Evolutionary conservation across 2,888 invertebrate genomes (phyloP), one percentile per base, ranked within the genome.

Genomic region (Patella ulyssiponensis): DNA sequence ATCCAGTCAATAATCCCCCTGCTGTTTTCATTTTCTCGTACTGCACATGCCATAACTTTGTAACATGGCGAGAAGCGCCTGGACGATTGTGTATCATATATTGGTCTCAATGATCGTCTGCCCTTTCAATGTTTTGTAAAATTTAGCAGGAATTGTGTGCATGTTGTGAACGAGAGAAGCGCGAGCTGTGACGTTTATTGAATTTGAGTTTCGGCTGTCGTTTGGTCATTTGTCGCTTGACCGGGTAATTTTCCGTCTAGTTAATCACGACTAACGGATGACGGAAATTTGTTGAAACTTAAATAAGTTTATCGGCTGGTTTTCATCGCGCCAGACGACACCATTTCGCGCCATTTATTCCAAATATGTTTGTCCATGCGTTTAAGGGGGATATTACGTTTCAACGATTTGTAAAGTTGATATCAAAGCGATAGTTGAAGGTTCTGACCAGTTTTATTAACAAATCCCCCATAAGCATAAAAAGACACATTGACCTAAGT

Each of bases 51-150:
- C 20, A 20, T 23, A 12, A 23, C 14, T 20, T 23, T 64, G 20
- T 20, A 64, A 23, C 20, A 64, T 14, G 14, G 23, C 20, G 23
- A 64, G 23, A 64, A 12, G 64, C 23, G 64, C 14, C 64, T 64
- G 64, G 64, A 11, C 14, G 23, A 23, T 23, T 14, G 64, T 11
- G 64, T 23, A 23, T 23, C 20, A 64, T 64, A 64, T 64, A 64
- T 64, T 64, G 64, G 64, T 64, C 64, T 64, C 64, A 64, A 64
- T 23, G 64, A 64, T 64, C 64, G 64, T 64, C 64, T 64, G 23
- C 20, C 23, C 11, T 64, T 64, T 64, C 64, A 64, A 64, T 64
- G 64, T 64, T n/a, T 64, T 64, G 20, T 64, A 64, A 64, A 64
- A 64, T 64, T 64, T 20, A 64, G 64, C 64, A 11, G 64, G 64